Conservation (phyloP, 2,888 invertebrate genomes). For the Eupithecia vulgata region DNA sequence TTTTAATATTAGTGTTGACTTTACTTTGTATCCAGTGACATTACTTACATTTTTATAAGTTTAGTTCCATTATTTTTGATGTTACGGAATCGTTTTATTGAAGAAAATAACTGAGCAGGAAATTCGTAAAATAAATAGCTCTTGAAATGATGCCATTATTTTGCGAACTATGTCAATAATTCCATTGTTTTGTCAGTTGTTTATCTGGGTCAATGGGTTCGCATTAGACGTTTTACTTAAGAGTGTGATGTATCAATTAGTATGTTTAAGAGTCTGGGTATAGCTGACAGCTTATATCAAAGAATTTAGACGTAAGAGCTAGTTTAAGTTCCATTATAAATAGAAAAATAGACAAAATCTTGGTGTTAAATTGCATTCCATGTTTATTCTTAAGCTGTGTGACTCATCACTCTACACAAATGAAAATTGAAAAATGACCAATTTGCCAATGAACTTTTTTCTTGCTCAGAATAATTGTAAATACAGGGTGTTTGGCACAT, state of each 20-base stretch:
- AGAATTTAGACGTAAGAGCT: neutral
- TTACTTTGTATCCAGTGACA: neutral
- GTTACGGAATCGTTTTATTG: constrained; percentile 3
- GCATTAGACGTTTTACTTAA: neutral
- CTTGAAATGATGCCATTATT: constrained; percentile 19
- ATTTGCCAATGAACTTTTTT: too few relatives aligned
- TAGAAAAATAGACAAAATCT: too few relatives aligned
- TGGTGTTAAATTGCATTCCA: too few relatives aligned
- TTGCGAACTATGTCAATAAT: constrained; percentile 32
- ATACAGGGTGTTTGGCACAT: too few relatives aligned
- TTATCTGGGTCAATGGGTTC: constrained; percentile 50
- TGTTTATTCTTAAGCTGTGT: too few relatives aligned
- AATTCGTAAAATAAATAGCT: constrained; percentile 25
- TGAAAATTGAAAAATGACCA: too few relatives aligned
- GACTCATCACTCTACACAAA: too few relatives aligned
- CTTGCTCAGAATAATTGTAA: too few relatives aligned
- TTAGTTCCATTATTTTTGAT: neutral
- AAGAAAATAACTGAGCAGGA: constrained; percentile 4
- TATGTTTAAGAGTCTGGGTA: neutral
- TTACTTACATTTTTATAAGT: neutral
- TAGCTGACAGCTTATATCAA: neutral
- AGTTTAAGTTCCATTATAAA: too few relatives aligned
- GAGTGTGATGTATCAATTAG: neutral
- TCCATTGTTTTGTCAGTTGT: constrained; percentile 43
- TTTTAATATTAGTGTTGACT: too few relatives aligned